phyloP scores from a whole-genome alignment of 1,140 invertebrate genomes.

The Mycetomoellerius zeteki region DNA sequence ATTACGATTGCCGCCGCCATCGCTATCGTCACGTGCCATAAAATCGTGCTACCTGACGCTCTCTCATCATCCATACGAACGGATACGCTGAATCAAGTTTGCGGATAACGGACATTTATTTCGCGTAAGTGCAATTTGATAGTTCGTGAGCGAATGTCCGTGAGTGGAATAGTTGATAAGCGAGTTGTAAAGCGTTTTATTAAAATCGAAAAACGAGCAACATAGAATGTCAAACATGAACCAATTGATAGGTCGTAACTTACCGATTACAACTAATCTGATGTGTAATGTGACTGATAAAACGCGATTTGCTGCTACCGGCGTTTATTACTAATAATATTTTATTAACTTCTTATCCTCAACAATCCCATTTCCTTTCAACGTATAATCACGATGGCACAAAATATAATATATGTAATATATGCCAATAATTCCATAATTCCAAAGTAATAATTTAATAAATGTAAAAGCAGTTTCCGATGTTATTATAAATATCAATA shows the following conservation, averaged over 20 bases:
- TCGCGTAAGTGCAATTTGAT: slow-evolving; percentile 45
- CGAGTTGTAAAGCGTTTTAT: slow-evolving; percentile 27
- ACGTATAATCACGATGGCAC: not conserved
- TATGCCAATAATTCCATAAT: not conserved
- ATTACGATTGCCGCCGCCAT: slow-evolving; percentile 57
- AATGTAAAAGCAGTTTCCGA: not conserved
- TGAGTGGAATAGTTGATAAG: slow-evolving; percentile 15
- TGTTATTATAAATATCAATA: slow-evolving; percentile 2
- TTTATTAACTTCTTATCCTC: not conserved
- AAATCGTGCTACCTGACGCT: slow-evolving; percentile 53
- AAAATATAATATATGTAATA: not conserved
- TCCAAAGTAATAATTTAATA: not conserved
- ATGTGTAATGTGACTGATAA: not conserved
- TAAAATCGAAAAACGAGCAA: slow-evolving; percentile 6
- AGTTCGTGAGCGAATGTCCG: not conserved
- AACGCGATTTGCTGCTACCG: not conserved
- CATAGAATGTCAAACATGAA: not conserved
- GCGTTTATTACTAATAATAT: not conserved
- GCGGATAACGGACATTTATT: slow-evolving; percentile 41
- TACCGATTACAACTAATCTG: slow-evolving; percentile 3
- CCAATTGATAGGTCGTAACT: not conserved
- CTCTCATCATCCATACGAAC: slow-evolving; percentile 44
- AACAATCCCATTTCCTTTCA: not conserved
- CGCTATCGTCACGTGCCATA: slow-evolving; percentile 58
- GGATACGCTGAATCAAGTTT: slow-evolving; percentile 39